Evolutionary conservation across 1,140 invertebrate genomes (phyloP).

Genomic region (Aphelinus certus): DNA sequence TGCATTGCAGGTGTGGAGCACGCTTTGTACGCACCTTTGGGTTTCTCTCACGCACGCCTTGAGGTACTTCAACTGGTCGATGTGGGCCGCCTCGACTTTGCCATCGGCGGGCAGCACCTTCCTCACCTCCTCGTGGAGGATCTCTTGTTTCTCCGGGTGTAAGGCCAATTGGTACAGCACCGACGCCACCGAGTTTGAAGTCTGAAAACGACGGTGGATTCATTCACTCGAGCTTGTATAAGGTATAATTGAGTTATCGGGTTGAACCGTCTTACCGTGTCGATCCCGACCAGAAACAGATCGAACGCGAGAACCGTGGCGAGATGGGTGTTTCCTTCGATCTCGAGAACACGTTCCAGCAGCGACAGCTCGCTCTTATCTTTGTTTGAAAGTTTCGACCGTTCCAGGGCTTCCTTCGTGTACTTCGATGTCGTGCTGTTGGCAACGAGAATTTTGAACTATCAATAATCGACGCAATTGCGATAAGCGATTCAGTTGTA

Average conservation of each 20-base stretch:
- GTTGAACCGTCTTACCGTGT: constrained; percentile 72
- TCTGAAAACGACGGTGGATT: constrained; percentile 65
- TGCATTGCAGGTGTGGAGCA: too few species aligned
- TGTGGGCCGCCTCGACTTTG: constrained; percentile 70
- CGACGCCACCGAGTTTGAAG: constrained; percentile 80
- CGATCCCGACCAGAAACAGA: constrained; percentile 86
- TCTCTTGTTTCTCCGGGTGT: constrained; percentile 79
- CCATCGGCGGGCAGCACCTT: constrained; percentile 69
- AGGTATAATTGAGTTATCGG: background rate
- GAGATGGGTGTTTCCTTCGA: constrained; percentile 74
- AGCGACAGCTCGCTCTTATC: constrained; percentile 68
- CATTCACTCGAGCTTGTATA: too few species aligned
- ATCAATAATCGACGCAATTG: too few species aligned
- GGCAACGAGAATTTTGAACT: too few species aligned
- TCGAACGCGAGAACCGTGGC: constrained; percentile 83
- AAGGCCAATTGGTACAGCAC: constrained; percentile 82
- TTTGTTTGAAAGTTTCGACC: constrained; percentile 60
- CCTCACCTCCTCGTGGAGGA: constrained; percentile 76
- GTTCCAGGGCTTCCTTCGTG: constrained; percentile 47
- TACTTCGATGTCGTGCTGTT: constrained; percentile 73
- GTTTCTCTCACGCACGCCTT: constrained; percentile 92
- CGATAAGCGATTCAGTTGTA: too few species aligned
- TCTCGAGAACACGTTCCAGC: constrained; percentile 70
- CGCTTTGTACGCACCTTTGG: constrained; percentile 70
- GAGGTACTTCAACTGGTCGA: constrained; percentile 80